Evolutionary conservation across 1,140 invertebrate species (phyloP).

Genomic region (Pogonomyrmex californicus): DNA sequence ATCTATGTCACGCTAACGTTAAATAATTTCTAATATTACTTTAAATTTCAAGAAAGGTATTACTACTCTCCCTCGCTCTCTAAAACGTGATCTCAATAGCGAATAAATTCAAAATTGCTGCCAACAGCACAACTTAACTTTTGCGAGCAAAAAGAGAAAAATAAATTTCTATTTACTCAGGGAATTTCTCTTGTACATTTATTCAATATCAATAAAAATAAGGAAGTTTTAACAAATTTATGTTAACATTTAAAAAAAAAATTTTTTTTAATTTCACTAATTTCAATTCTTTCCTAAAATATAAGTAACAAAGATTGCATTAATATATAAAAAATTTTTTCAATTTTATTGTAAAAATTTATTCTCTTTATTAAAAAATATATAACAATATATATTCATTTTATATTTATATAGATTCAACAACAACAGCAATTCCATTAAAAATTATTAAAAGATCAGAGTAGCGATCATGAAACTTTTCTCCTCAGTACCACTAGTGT

Average conservation of each 20-base stretch:
- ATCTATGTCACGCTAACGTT: not conserved
- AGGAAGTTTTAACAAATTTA: not conserved
- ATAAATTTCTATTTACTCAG: too few relatives aligned
- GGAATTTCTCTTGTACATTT: not conserved
- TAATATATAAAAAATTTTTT: not conserved
- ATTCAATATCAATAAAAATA: not conserved
- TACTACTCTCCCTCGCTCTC: not conserved
- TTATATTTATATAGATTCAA: not conserved
- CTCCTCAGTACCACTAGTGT: too few relatives aligned
- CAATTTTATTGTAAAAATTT: not conserved
- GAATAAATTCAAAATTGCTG: slow-evolving; percentile 4
- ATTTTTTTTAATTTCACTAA: not conserved
- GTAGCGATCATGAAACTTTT: too few relatives aligned
- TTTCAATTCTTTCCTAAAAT: not conserved
- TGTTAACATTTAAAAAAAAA: not conserved
- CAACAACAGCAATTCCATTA: too few relatives aligned
- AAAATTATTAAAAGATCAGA: too few relatives aligned
- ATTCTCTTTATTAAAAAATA: slow-evolving; percentile 15
- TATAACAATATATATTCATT: not conserved
- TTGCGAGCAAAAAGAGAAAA: too few relatives aligned
- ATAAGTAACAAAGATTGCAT: not conserved
- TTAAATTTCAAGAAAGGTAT: not conserved
- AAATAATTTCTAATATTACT: not conserved
- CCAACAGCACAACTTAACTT: not conserved
- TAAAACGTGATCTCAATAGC: not conserved